phyloP scores from a whole-genome alignment of 2,888 invertebrate species.

The Scaptodrosophila latifasciaeformis region DNA sequence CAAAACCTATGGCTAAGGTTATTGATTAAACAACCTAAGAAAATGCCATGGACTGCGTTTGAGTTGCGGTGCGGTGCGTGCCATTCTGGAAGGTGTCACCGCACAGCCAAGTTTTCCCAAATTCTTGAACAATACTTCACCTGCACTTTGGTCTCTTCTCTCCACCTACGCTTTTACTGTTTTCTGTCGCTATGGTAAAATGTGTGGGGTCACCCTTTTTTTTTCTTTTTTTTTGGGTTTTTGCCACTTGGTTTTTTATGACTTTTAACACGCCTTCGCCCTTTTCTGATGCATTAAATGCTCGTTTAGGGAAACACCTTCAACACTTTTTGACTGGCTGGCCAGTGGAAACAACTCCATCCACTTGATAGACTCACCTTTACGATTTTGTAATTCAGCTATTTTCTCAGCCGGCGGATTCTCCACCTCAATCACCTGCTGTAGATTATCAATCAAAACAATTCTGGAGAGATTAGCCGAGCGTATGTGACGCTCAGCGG shows the following conservation, averaged over 20 bases:
- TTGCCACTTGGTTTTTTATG: conserved; percentile 52
- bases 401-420: conserved; percentile 83
- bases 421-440: conserved; percentile 86
- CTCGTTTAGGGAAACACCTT: conserved; percentile 59
- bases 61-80: conserved; percentile 25
- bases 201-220: conserved; percentile 2
- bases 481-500: conserved; percentile 79
- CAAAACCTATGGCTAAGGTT: conserved; percentile 1
- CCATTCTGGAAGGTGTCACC: conserved; percentile 10
- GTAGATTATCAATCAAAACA: conserved; percentile 86
- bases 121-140: too few species aligned
- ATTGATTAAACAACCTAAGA: conserved; percentile 54
- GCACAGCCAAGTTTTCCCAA: background rate
- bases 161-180: background rate
- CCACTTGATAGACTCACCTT: conserved; percentile 77
- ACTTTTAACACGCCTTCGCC: conserved; percentile 55
- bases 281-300: conserved; percentile 44
- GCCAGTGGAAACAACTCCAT: too few species aligned
- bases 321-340: background rate
- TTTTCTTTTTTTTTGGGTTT: conserved; percentile 6
- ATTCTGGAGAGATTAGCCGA: conserved; percentile 81
- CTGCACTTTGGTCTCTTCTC: background rate
- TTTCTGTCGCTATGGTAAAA: conserved; percentile 6
- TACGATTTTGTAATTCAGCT: conserved; percentile 81
- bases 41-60: background rate